These are phyloP conservation scores for Drosophila orena DNA, from an alignment of 1,140 invertebrate genomes.

Conservation along the genomic window DNA sequence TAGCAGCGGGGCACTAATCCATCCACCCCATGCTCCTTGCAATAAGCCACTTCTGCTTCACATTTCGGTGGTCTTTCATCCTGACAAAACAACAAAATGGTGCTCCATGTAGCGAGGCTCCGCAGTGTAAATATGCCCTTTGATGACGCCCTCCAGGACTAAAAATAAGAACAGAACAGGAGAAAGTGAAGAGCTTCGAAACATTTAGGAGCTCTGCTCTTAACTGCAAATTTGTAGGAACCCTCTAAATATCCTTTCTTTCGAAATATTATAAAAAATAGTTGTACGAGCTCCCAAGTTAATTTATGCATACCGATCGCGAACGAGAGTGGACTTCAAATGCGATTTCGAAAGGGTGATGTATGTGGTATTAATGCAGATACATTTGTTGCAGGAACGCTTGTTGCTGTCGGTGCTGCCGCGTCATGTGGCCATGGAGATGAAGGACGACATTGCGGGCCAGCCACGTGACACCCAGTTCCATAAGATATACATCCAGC, in stretches of 20 bases:
- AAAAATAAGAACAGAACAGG: background rate
- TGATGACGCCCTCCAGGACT: too few relatives aligned
- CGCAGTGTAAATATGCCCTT: constrained; percentile 38
- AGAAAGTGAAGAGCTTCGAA: too few relatives aligned
- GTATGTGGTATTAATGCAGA: constrained; percentile 25
- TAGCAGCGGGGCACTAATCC: constrained; percentile 19
- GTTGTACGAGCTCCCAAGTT: background rate
- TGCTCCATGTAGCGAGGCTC: constrained; percentile 1
- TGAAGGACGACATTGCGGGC: constrained; percentile 97
- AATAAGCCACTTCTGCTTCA: background rate
- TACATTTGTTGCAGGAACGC: constrained; percentile 89
- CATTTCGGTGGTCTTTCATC: constrained; percentile 25
- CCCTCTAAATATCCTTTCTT: too few relatives aligned
- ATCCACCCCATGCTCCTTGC: constrained; percentile 1
- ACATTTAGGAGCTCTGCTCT: too few relatives aligned
- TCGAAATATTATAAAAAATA: too few relatives aligned
- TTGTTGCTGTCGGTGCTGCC: constrained; percentile 96
- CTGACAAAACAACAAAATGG: constrained; percentile 10
- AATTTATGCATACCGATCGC: constrained; percentile 6
- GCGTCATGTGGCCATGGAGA: constrained; percentile 97
- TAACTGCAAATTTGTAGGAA: too few relatives aligned
- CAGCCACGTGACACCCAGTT: constrained; percentile 96
- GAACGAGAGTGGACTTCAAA: constrained; percentile 21
- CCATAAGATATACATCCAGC: constrained; percentile 98
- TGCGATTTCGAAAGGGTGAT: constrained; percentile 6